These are phyloP conservation scores for Pachycephala philippinensis DNA, from an alignment of 2,113 vertebrate genomes.

Conservation along the genomic window DNA sequence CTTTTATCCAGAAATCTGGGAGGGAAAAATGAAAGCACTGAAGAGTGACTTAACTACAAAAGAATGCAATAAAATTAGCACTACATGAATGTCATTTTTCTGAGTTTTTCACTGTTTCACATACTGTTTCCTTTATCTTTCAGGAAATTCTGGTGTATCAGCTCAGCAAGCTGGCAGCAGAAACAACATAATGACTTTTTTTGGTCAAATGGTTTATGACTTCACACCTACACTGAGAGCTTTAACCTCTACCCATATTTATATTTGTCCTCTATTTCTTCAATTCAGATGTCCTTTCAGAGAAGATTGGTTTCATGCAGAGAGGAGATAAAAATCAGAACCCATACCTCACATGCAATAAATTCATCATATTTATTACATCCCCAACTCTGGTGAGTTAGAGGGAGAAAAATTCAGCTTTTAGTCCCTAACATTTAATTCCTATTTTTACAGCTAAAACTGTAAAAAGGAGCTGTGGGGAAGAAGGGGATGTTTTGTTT, in stretches of 20 bases:
- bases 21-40: constrained; percentile 10
- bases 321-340: constrained; percentile 73
- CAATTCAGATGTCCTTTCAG: constrained; percentile 76
- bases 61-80: constrained; percentile 40
- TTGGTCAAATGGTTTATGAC: constrained; percentile 68
- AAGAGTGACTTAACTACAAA: constrained; percentile 22
- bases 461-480: not conserved
- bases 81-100: constrained; percentile 41
- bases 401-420: constrained; percentile 15
- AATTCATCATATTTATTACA: constrained; percentile 56
- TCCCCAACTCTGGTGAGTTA: not conserved
- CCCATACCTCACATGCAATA: constrained; percentile 64
- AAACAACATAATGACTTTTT: constrained; percentile 68
- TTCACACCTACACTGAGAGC: constrained; percentile 65
- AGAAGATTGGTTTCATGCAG: constrained; percentile 79
- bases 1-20: not conserved
- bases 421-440: not conserved
- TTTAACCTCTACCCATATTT: constrained; percentile 77
- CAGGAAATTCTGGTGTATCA: constrained; percentile 14
- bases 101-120: constrained; percentile 42
- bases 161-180: constrained; percentile 62
- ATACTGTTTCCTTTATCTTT: constrained; percentile 45
- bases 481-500: not conserved
- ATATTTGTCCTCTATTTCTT: constrained; percentile 78
- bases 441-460: not conserved